Evolutionary conservation across 2,888 invertebrate genomes (phyloP).

Genomic region (Eupithecia insigniata): DNA sequence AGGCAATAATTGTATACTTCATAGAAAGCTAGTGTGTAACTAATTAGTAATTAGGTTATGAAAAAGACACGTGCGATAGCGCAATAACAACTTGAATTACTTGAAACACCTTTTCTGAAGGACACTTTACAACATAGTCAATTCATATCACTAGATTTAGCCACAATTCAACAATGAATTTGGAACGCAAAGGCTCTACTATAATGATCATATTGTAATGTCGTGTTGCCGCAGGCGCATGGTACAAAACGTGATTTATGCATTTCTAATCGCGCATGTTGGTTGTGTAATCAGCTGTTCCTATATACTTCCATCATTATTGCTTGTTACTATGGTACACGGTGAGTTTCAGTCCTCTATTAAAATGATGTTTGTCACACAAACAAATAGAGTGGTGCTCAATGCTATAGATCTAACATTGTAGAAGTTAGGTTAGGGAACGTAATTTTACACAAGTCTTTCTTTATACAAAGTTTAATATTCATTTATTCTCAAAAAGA

Average conservation of each 20-base stretch:
- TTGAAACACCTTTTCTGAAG: background rate
- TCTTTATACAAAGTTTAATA: too few relatives aligned
- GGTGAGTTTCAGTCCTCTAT: background rate
- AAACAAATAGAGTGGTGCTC: constrained; percentile 19
- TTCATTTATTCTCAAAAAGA: too few relatives aligned
- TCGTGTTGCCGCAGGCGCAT: constrained; percentile 58
- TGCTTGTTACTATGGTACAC: constrained; percentile 11
- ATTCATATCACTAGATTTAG: constrained; percentile 1
- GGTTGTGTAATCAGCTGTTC: constrained; percentile 34
- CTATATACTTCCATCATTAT: constrained; percentile 31
- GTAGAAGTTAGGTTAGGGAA: background rate
- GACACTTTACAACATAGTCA: background rate
- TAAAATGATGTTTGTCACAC: constrained; percentile 8
- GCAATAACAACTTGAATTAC: background rate
- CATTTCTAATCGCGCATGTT: constrained; percentile 64
- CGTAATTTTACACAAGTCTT: background rate
- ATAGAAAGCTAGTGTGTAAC: background rate
- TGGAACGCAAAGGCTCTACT: constrained; percentile 43
- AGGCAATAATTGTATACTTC: background rate
- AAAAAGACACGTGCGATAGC: background rate
- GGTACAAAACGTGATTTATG: constrained; percentile 67
- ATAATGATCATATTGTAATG: constrained; percentile 53
- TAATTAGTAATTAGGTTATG: background rate
- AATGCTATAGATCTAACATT: constrained; percentile 1
- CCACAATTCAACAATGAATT: background rate